Conservation (phyloP, 37 sponge, comb jelly and placozoan genomes). For the Oscarella lobularis region DNA sequence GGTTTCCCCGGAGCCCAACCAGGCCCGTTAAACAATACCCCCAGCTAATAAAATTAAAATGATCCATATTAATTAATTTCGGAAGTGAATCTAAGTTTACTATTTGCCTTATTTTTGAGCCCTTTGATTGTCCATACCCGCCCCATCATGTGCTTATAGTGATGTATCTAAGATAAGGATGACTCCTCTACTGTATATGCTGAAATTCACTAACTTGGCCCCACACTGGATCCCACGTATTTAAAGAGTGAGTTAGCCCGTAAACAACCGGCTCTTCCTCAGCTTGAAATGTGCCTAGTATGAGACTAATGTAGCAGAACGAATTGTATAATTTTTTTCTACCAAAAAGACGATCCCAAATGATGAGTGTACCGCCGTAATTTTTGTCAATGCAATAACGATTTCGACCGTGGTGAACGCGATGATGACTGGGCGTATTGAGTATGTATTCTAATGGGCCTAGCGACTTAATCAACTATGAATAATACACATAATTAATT, state of each 20-base stretch:
- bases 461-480: constrained; percentile 32
- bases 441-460: constrained; percentile 86
- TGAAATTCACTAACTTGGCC: no score
- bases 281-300: constrained; percentile 61
- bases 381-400: constrained; percentile 94
- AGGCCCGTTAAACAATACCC: constrained; percentile 67
- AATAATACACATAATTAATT: no score
- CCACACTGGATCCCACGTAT: constrained; percentile 65
- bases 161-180: constrained; percentile 16
- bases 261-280: constrained; percentile 69
- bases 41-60: constrained; percentile 10
- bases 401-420: constrained; percentile 91
- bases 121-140: constrained; percentile 30
- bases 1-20: constrained; percentile 84
- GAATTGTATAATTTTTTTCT: no score
- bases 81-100: no score
- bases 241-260: constrained; percentile 64
- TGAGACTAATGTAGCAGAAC: no score
- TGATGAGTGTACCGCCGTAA: constrained; percentile 76
- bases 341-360: constrained; percentile 90
- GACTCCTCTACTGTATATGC: no score
- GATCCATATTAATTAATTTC: no score
- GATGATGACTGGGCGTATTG: constrained; percentile 91
- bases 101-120: constrained; percentile 26
- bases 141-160: constrained; percentile 36